These are phyloP conservation scores for Pantherophis alleghaniensis DNA, from an alignment of 2,797 vertebrate genomes.

Conservation along the genomic window DNA sequence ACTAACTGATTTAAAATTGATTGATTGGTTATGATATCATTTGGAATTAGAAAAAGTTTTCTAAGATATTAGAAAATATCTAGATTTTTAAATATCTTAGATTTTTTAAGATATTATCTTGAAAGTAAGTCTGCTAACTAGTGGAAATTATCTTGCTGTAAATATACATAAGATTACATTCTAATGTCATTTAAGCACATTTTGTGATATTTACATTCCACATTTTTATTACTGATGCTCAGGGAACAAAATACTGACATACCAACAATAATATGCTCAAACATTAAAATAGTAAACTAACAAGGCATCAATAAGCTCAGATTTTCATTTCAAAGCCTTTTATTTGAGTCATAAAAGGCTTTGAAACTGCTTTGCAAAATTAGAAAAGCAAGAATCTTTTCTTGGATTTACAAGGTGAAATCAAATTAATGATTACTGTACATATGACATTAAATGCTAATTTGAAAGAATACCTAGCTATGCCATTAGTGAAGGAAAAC, in stretches of 20 bases:
- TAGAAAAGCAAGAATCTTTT: not conserved
- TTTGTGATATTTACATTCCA: not conserved
- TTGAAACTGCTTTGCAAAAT: not conserved
- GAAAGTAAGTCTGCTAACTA: not conserved
- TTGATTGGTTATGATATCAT: not conserved
- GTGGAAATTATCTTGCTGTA: not conserved
- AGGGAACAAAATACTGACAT: not conserved
- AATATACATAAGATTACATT: not conserved
- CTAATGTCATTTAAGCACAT: not conserved
- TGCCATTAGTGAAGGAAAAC: not conserved
- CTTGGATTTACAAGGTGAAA: not conserved
- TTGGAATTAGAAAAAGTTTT: not conserved
- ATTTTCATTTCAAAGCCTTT: not conserved
- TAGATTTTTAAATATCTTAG: no score
- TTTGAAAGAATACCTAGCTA: not conserved
- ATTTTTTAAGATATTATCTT: not conserved
- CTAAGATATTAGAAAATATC: no score
- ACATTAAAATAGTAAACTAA: not conserved
- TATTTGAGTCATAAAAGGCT: not conserved
- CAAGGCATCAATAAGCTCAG: not conserved
- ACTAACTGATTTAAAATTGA: not conserved
- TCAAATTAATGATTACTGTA: not conserved
- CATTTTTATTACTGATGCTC: not conserved
- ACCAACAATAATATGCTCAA: not conserved
- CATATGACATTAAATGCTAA: not conserved